Evolutionary conservation across 2,888 invertebrate genomes (phyloP), one percentile per base, ranked within the genome.

Genomic region (Lithophane socia): DNA sequence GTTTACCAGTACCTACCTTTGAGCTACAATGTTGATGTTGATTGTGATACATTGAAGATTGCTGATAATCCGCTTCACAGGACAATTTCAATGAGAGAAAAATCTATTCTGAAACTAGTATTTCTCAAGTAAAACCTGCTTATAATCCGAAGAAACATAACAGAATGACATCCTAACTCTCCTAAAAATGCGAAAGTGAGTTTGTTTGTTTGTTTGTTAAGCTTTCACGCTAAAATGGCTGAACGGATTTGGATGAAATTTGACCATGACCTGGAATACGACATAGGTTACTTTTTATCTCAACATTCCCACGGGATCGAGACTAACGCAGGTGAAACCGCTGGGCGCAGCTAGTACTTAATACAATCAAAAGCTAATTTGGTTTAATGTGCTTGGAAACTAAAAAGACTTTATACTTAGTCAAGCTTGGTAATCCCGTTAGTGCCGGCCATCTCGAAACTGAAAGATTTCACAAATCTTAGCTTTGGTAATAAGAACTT

Each of bases 401-500:
- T 44, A 21, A 8, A 13, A 24, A 44, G 12, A 8, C 13, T 44
- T 13, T 44, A 24, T 24, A 69, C 61, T 44, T 63, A 12, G 24
- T 0, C 24, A 21, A 69, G 61, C 12, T 69, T 49, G 44, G 12
- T 63, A 61, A 44, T 69, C 18, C 12, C 42, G 4, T 60, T 24
- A 61, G 42, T 4, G n/a, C 3, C 66, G 18, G 10, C 29, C n/a
- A 72, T 72, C n/a, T 49, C 21, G n/a, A 72, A 21, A 61, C 42
- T 54, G 29, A 47, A 68, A 24, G 16, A 18, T 49, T 73, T 54
- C 54, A 21, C 61, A 75, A 72, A 52, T n/a, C 16, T 52, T 18
- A 54, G 16, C 61, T 18, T 21, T 74, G 24, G 47, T 24, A 47
- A 29, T 60, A 56, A 54, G 56, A 54, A 18, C 58, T 44, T 65